These are phyloP conservation scores for Ennomos quercinarius DNA, from an alignment of 2,888 invertebrate species.

Conservation along the genomic window DNA sequence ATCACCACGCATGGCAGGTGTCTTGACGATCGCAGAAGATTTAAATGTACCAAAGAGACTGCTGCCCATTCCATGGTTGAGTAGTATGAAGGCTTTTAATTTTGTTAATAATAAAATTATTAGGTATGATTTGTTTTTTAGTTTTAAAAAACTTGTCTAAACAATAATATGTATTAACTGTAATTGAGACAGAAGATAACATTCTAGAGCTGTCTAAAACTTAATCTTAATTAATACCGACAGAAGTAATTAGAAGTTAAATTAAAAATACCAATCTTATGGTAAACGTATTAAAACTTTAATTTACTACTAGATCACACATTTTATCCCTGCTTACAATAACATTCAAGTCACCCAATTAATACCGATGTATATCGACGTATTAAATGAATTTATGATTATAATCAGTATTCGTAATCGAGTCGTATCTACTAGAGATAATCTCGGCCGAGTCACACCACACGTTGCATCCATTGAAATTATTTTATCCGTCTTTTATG, in stretches of 20 bases:
- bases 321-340: slow-evolving; percentile 33
- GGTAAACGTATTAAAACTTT: background rate
- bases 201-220: no score
- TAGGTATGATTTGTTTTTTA: no score
- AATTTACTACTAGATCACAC: slow-evolving; percentile 34
- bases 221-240: background rate
- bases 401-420: slow-evolving; percentile 48
- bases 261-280: background rate
- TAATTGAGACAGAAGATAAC: no score
- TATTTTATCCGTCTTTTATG: slow-evolving; percentile 57
- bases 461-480: slow-evolving; percentile 64
- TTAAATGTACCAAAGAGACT: no score
- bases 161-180: no score
- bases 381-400: slow-evolving; percentile 53
- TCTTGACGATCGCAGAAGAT: no score
- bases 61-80: no score
- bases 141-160: no score
- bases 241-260: slow-evolving; percentile 3
- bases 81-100: no score
- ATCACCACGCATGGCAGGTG: no score
- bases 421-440: slow-evolving; percentile 54
- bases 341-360: slow-evolving; percentile 43
- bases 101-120: no score
- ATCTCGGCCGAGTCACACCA: slow-evolving; percentile 56
- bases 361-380: slow-evolving; percentile 39